These are phyloP conservation scores for Drosophila pallidifrons DNA, from an alignment of 1,140 invertebrate species.

Conservation along the genomic window DNA sequence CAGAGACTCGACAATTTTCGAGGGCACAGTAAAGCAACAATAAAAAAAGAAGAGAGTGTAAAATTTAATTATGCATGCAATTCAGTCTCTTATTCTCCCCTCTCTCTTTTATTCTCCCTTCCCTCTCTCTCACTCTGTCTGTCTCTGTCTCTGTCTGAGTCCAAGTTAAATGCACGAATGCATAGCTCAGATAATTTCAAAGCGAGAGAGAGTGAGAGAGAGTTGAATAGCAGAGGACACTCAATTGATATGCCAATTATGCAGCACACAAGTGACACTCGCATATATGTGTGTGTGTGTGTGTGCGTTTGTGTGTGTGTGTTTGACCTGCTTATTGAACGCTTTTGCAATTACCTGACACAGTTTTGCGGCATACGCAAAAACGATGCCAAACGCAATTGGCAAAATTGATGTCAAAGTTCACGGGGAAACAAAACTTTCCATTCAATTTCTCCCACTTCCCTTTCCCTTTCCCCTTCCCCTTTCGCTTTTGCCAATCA, in stretches of 20 bases:
- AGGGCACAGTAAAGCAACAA: background rate
- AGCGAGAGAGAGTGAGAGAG: background rate
- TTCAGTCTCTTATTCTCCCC: background rate
- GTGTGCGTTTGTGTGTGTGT: conserved; percentile 22
- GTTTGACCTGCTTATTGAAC: conserved; percentile 78
- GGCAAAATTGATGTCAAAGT: conserved; percentile 67
- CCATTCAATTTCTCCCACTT: conserved; percentile 18
- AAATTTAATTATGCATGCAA: conserved; percentile 52
- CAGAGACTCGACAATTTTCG: conserved; percentile 38
- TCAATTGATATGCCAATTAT: conserved; percentile 74
- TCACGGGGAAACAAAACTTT: conserved; percentile 54
- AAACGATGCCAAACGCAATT: conserved; percentile 67
- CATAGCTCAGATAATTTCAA: conserved; percentile 8
- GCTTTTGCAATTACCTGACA: conserved; percentile 73
- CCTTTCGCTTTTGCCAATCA: no score
- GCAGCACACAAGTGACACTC: conserved; percentile 69
- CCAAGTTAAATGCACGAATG: conserved; percentile 14
- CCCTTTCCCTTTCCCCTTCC: conserved; percentile 24
- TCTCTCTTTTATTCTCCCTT: no score
- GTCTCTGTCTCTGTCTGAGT: background rate
- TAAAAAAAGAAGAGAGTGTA: background rate
- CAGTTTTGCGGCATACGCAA: conserved; percentile 56
- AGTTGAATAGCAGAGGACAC: conserved; percentile 1
- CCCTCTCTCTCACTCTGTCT: no score
- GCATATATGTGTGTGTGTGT: conserved; percentile 30